Evolutionary conservation across 1,140 invertebrate genomes (phyloP), one percentile per base, ranked within the genome.

Genomic region (Drosophila orosa): DNA sequence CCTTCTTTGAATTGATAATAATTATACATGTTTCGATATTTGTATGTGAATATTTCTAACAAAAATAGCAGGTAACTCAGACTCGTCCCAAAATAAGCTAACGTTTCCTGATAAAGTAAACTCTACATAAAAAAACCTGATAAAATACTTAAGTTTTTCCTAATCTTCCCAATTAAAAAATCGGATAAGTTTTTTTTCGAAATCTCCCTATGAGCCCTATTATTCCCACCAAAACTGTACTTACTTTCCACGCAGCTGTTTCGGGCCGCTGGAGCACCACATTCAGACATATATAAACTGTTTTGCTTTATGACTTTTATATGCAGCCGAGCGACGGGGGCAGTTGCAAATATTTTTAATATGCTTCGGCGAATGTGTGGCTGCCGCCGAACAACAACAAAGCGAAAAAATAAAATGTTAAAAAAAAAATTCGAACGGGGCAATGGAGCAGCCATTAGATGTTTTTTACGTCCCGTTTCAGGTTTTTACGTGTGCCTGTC

Each of bases 271-370:
- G 63, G 25, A 69, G 63, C 65, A 58, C 52, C 65, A 27, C 68
- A 71, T 58, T 71, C 47, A 55, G 44, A 55, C 48, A 60, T 40
- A 75, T 68, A 87, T 85, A 82, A 85, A 86, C 80, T 82, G 82
- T 89, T 87, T 89, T 83, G 83, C 84, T 82, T 83, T 83, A 87
- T 87, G 80, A 89, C 84, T 87, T 89, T 81, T 87, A 61, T 80
- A 84, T 89, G 84, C 80, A 77, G 60, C 52, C 60, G 35, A 44
- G 50, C 62, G 56, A 39, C 59, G 29, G 72, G 27, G 57, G 52
- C 74, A 69, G 62, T 76, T 76, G 83, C 56, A 84, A 87, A 77
- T 80, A 84, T 84, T 87, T 87, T 87, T 87, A 89, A 89, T 87
- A 87, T 87, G 83, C 83, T 83, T 63, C 75, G 52, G 33, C 63